Evolutionary conservation across 2,797 vertebrate genomes (phyloP).

Genomic region (Poecilia wingei): DNA sequence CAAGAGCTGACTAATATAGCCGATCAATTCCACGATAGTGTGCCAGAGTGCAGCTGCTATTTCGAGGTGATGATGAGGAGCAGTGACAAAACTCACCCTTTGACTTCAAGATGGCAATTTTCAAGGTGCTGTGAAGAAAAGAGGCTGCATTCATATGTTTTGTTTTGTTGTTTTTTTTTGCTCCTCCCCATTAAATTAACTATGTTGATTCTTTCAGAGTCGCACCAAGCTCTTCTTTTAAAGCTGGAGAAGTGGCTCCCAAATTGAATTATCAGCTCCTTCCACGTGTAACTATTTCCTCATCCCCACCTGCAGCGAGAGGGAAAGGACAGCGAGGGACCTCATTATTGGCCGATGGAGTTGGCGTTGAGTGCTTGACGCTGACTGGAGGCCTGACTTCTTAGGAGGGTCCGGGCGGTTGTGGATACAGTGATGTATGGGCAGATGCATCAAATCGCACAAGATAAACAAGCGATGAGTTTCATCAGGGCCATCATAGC

Average conservation of each 20-base stretch:
- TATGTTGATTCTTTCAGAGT: conserved; percentile 4
- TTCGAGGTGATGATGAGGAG: conserved; percentile 53
- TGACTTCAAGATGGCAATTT: conserved; percentile 26
- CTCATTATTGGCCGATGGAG: conserved; percentile 58
- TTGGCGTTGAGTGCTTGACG: conserved; percentile 55
- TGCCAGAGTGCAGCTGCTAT: conserved; percentile 69
- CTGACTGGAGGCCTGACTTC: conserved; percentile 74
- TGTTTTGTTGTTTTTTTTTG: background rate
- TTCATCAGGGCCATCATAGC: conserved; percentile 97
- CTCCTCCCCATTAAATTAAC: background rate
- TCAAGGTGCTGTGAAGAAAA: conserved; percentile 14
- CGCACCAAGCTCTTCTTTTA: conserved; percentile 28
- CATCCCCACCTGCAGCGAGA: conserved; percentile 55
- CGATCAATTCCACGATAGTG: conserved; percentile 64
- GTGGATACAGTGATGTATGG: conserved; percentile 84
- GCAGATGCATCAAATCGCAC: conserved; percentile 96
- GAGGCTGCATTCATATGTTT: background rate
- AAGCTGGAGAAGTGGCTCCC: conserved; percentile 15
- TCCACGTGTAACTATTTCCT: conserved; percentile 52
- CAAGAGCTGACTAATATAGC: conserved; percentile 63
- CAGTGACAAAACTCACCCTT: conserved; percentile 32
- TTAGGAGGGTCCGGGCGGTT: conserved; percentile 75
- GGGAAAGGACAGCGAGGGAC: conserved; percentile 32
- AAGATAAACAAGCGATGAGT: conserved; percentile 98
- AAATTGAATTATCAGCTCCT: conserved; percentile 71